Percentiles rank a stretch among this genome's conserved stretches.
These are phyloP conservation scores for Drosophila nr. perissopoda DNA, from an alignment of 2,888 invertebrate species.

Conservation along the genomic window DNA sequence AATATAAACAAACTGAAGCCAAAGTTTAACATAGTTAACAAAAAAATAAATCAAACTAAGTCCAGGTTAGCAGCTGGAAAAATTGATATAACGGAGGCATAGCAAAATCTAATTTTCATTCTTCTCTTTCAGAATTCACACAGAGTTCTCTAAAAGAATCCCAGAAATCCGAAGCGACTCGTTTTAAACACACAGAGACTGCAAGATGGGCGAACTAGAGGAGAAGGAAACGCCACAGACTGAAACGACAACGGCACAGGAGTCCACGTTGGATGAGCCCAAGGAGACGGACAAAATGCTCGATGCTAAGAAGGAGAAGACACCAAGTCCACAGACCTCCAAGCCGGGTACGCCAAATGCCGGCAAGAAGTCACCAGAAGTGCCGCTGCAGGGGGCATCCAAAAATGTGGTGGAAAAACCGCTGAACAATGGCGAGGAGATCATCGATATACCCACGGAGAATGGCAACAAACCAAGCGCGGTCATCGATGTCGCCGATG, in stretches of 20 bases:
- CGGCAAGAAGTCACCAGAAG: slow-evolving; percentile 63
- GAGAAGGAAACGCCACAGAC: slow-evolving; percentile 84
- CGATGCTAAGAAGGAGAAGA: slow-evolving; percentile 77
- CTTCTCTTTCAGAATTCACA: slow-evolving; percentile 48
- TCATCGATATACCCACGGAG: slow-evolving; percentile 82
- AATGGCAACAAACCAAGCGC: slow-evolving; percentile 59
- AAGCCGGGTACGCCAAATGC: slow-evolving; percentile 74
- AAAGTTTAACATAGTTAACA: slow-evolving; percentile 56
- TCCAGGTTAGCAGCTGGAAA: slow-evolving; percentile 38
- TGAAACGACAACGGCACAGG: slow-evolving; percentile 77
- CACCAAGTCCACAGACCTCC: slow-evolving; percentile 68
- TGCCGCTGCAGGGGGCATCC: slow-evolving; percentile 24
- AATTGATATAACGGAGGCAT: neutral
- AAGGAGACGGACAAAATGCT: slow-evolving; percentile 85
- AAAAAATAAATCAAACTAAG: slow-evolving; percentile 17
- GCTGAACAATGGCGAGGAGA: slow-evolving; percentile 75
- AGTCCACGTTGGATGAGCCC: slow-evolving; percentile 80
- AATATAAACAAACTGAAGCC: slow-evolving; percentile 10
- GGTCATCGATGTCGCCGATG: slow-evolving; percentile 57
- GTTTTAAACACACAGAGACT: neutral
- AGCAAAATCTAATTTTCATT: neutral
- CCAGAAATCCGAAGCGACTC: slow-evolving; percentile 4
- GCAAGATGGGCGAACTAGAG: slow-evolving; percentile 84
- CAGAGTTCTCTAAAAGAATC: slow-evolving; percentile 60
- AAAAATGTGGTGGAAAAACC: slow-evolving; percentile 49